Base-by-base conservation (phyloP, 1,140 invertebrate species). In the Amyelois transitella region DNA sequence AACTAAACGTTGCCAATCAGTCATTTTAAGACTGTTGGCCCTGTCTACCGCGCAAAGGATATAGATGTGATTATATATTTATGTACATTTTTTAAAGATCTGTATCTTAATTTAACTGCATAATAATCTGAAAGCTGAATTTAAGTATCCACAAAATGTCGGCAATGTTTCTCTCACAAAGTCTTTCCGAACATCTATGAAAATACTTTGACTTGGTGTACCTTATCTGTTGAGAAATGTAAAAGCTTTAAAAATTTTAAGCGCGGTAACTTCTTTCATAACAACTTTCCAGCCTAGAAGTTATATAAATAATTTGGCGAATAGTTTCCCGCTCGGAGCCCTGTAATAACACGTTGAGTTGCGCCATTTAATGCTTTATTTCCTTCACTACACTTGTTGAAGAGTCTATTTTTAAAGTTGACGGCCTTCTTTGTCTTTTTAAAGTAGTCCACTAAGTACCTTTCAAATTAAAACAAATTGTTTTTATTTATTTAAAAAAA, bases 281-380 rank as follows among this genome's bases (percentile, higher is more conserved):
- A 72, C 69, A 70, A 75, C 62, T 72, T 52, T 50, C 62, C 58
- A 74, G 67, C 66, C 64, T 67, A 72, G 64, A 71, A 78, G 69
- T 77, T 79, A 73, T 63, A 74, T 64, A 81, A 81, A 81, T 80
- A 80, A 77, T 77, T 63, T 64, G 65, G 56, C 62, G 73, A 73
- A 81, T 75, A 76, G 71, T 75, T 78, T 63, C 64, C 57, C 65
- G 62, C 65, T 66, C 62, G 59, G 60, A 62, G 72, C 64, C 60
- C 77, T 66, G 73, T 80, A 80, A 77, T 72, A 79, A 69, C 58
- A 59, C 66, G 62, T 62, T 63, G 66, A 62, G 18, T 48, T 48
- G 19, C 12, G n/a, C 10, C 19, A 48, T 48, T 48, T 48, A 48
- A 48, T 20, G 45, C 45, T 21, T 48, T 48, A 48, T 48, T 53